Base-by-base conservation (phyloP, 2,888 invertebrate genomes). In the Papilio demoleus region DNA sequence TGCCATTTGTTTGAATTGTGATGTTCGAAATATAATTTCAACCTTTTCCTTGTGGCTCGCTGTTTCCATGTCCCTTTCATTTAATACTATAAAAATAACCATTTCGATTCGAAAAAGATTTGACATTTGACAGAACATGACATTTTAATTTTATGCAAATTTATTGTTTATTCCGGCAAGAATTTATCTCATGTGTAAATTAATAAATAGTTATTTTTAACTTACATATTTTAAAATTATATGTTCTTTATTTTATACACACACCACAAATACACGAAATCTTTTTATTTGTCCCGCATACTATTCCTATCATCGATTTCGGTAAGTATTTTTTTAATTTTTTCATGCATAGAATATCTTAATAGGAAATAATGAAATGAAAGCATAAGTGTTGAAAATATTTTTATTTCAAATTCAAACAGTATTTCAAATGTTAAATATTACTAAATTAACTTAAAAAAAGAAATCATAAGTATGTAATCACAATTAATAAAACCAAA, bases 361-460 rank as follows among this genome's bases (percentile, higher is more conserved):
- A 14, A 22, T 17, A 12, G 22, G 47, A 47, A 22, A 11, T 2
- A 4, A 36, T 2, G 8, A 42, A 45, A 45, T 1, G 9, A 45
- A 19, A 42, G 19, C 8, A 19, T 6, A 2, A 19, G 19, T 19
- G 4, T 9, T 42, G n/a, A 45, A 45, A 45, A 45, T 45, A 45
- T 8, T 2, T 45, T 45, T 19, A 45, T 45, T 45, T 42, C 6
- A 45, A 45, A 19, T 8, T 19, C 45, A 19, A n/a, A n/a, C n/a
- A n/a, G n/a, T n/a, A n/a, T n/a, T n/a, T n/a, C n/a, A n/a, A n/a
- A n/a, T n/a, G 17, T 42, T 4, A 42, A n/a, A 22, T n/a, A 47
- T 22, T 12, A 47, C 22, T 22, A 47, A 47, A 47, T 47, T 47
- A 47, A 19, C 47, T 47, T 47, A 47, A 47, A 9, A 47, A 45